phyloP scores from a whole-genome alignment of 2,797 vertebrate genomes.

The Aselliscus stoliczkanus region DNA sequence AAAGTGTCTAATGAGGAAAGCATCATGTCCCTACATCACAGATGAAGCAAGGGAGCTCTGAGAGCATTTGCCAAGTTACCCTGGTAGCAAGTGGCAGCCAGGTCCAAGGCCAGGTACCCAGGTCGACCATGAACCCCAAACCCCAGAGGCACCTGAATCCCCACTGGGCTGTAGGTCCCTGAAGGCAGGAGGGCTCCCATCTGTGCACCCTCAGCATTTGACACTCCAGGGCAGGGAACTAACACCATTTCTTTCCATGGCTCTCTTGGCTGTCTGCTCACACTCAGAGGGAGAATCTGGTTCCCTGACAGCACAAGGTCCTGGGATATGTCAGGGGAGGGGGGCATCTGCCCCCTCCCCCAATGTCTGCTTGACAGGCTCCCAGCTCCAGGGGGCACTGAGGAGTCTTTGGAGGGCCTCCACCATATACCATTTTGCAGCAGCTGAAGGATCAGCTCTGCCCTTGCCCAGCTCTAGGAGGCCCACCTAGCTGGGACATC shows the following conservation, averaged over 20 bases:
- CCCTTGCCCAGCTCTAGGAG: background rate
- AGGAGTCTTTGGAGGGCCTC: background rate
- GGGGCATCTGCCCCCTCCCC: background rate
- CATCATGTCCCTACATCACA: accelerated
- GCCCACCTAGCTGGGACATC: constrained; percentile 88
- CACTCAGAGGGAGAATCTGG: background rate
- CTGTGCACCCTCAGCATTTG: background rate
- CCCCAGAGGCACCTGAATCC: background rate
- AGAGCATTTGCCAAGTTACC: background rate
- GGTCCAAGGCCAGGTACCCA: background rate
- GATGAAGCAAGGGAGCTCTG: background rate
- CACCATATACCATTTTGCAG: background rate
- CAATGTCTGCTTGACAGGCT: background rate
- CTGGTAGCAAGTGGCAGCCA: background rate
- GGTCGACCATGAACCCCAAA: background rate
- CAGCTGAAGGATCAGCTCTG: background rate
- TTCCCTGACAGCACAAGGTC: background rate
- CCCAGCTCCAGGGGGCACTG: background rate
- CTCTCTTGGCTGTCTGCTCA: background rate
- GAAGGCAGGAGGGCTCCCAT: background rate
- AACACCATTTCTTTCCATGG: background rate
- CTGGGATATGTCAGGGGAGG: no score
- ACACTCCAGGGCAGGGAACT: background rate
- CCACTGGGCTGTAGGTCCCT: background rate
- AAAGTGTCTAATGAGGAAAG: accelerated